phyloP scores from a whole-genome alignment of 2,888 invertebrate species.

The Dynastes tityus region DNA sequence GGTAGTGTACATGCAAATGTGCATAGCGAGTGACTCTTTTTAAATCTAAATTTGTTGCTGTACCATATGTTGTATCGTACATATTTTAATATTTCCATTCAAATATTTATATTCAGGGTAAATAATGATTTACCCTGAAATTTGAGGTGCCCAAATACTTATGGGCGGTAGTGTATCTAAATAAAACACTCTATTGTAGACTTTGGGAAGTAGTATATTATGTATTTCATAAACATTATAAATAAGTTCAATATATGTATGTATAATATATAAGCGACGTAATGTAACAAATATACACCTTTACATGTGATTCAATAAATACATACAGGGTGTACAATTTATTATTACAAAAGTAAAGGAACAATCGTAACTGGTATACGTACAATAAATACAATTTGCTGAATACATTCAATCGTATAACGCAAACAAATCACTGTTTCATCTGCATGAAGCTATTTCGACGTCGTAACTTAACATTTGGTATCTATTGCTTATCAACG shows the following conservation, averaged over 20 bases:
- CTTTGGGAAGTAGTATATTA: constrained; percentile 41
- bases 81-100: too few relatives aligned
- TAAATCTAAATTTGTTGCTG: too few relatives aligned
- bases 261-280: constrained; percentile 30
- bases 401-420: not conserved
- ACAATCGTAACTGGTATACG: constrained; percentile 23
- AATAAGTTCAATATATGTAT: constrained; percentile 31
- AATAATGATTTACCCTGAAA: too few relatives aligned
- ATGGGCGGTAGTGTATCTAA: not conserved
- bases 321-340: constrained; percentile 39
- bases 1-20: too few relatives aligned
- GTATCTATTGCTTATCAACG: too few relatives aligned
- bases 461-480: too few relatives aligned
- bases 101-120: too few relatives aligned
- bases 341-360: constrained; percentile 41
- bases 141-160: too few relatives aligned
- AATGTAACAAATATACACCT: constrained; percentile 39
- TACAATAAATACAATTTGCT: constrained; percentile 1
- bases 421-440: not conserved
- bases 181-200: not conserved
- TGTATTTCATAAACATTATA: constrained; percentile 32
- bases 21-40: too few relatives aligned
- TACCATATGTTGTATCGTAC: too few relatives aligned
- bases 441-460: too few relatives aligned
- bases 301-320: constrained; percentile 26